Percentiles rank a stretch among this genome's conserved stretches.
Conservation (phyloP, 2,888 invertebrate species). For the Cephus nigrinus region DNA sequence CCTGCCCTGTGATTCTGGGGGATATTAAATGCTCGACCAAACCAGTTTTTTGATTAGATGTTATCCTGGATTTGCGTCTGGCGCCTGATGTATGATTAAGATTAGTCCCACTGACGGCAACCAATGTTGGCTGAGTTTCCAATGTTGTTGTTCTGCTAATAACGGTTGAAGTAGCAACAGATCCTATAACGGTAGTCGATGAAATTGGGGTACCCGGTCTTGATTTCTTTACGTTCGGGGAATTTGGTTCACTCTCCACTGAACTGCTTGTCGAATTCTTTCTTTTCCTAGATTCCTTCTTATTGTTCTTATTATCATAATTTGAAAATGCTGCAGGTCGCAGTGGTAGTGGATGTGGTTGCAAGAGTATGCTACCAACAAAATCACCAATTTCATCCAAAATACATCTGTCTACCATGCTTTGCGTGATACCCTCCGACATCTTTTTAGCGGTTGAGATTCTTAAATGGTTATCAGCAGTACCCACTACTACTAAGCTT, state of each 20-base stretch:
- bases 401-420: slow-evolving; percentile 82
- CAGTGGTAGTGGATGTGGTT: slow-evolving; percentile 71
- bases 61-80: slow-evolving; percentile 47
- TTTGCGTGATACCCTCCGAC: slow-evolving; percentile 81
- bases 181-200: slow-evolving; percentile 21
- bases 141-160: slow-evolving; percentile 30
- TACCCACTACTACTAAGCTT: slow-evolving; percentile 81
- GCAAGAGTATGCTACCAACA: slow-evolving; percentile 70
- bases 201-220: slow-evolving; percentile 54
- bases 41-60: slow-evolving; percentile 45
- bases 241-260: slow-evolving; percentile 68
- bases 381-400: slow-evolving; percentile 78
- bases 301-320: slow-evolving; percentile 35
- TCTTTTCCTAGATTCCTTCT: slow-evolving; percentile 64
- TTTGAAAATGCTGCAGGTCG: slow-evolving; percentile 44
- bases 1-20: slow-evolving; percentile 47
- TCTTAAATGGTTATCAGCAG: slow-evolving; percentile 80
- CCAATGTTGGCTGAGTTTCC: slow-evolving; percentile 32
- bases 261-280: slow-evolving; percentile 69
- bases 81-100: slow-evolving; percentile 30
- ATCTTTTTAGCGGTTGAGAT: slow-evolving; percentile 78
- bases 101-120: slow-evolving; percentile 32
- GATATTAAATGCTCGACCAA: slow-evolving; percentile 48
- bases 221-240: slow-evolving; percentile 66
- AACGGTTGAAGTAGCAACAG: slow-evolving; percentile 13